Evolutionary conservation across 2,797 vertebrate species (phyloP).

Genomic region (Denticeps clupeoides): DNA sequence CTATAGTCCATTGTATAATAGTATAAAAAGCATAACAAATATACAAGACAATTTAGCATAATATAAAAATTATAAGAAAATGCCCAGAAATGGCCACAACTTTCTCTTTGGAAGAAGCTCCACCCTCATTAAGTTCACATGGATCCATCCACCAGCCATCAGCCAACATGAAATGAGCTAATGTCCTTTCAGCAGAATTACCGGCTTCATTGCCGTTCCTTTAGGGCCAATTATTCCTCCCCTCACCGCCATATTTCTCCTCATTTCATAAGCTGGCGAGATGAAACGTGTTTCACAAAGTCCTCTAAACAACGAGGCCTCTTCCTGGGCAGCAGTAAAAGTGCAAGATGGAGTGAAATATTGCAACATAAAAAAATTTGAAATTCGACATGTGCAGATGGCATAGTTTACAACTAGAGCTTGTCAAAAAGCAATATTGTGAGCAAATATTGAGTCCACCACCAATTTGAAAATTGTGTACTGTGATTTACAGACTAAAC

Average conservation of each 20-base stretch:
- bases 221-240: neutral
- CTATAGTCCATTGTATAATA: no score
- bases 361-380: no score
- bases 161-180: neutral
- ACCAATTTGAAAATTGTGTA: no score
- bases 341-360: no score
- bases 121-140: slow-evolving; percentile 2
- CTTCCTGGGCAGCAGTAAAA: no score
- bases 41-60: no score
- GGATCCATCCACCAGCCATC: slow-evolving; percentile 1
- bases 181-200: neutral
- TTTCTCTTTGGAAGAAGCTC: neutral
- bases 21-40: no score
- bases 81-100: neutral
- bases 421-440: no score
- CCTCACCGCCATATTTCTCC: neutral
- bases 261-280: neutral
- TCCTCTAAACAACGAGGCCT: neutral
- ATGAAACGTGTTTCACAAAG: neutral
- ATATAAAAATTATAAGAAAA: neutral
- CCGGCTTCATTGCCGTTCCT: neutral
- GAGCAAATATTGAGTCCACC: no score
- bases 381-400: no score
- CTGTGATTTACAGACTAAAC: no score
- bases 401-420: no score